Base-by-base conservation (phyloP, 2,888 invertebrate genomes). In the Agonopterix subpropinquella region DNA sequence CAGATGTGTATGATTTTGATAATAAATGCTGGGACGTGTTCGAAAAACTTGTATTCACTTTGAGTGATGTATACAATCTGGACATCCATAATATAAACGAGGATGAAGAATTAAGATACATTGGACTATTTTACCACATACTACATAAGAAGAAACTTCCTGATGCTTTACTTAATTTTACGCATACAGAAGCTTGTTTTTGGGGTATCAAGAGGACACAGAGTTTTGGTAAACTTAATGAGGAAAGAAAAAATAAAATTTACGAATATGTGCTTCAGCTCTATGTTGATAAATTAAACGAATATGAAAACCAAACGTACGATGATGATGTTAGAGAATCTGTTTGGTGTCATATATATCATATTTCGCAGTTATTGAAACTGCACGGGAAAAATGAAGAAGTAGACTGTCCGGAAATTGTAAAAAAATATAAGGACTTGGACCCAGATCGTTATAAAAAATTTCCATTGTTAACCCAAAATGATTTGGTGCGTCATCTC, bases 21-120 rank as follows among this genome's bases (percentile, higher is more conserved):
- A 62, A 68, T 35, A 55, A 59, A 10, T 77, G 73, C 50, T 82
- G 80, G 80, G 49, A 49, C 11, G 61, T 61, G 4, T 67, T 77
- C 42, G 62, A 75, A 56, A 77, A 74, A 56, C 53, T 81, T 44
- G 59, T 80, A 36, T 53, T 68, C 48, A 78, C 69, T 50, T 45
- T 76, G 47, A 13, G 13, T 13, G 62, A 67, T 8, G 62, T 75
- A 35, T 80, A 77, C 52, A 62, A 55, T 68, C 13, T 13, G 13
- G 13, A 13, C 13, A 13, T 13, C 13, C 13, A 13, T 13, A 2
- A 13, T 13, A 13, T 13, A 13, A 13, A 13, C 13, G 13, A 13
- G 13, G 13, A 13, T 13, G 13, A 13, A 13, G 13, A 13, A 13
- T 59, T 4, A 18, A 18, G 18, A 18, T 18, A 18, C 18, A 18